Base-by-base conservation (phyloP, 1,140 invertebrate genomes). In the Eumeta japonica region DNA sequence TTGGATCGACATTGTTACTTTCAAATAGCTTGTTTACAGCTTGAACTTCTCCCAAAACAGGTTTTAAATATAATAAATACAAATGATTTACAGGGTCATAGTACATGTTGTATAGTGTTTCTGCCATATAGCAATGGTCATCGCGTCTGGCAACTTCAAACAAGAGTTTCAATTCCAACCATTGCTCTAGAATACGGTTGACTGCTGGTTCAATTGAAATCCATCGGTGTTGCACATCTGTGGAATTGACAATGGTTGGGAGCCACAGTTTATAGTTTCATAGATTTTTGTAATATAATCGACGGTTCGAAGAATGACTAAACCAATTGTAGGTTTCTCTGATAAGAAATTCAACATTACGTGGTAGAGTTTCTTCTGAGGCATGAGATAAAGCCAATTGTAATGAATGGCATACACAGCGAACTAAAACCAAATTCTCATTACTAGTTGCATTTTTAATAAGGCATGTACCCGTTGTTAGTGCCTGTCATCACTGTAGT, bases 161-260 rank as follows among this genome's bases (percentile, higher is more conserved):
- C n/a, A n/a, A n/a, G n/a, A n/a, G n/a, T n/a, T n/a, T n/a, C n/a
- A n/a, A n/a, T n/a, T n/a, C n/a, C n/a, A n/a, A n/a, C n/a, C n/a
- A n/a, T n/a, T n/a, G n/a, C n/a, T n/a, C n/a, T n/a, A n/a, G n/a
- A n/a, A n/a, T n/a, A n/a, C n/a, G n/a, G n/a, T 41, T 45, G 3
- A 66, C 57, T 11, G 57, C 58, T 30, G 47, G 24, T 40, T 56
- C 56, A 39, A 62, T 58, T 18, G 56, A 61, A 19, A 72, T 41
- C 59, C 60, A 74, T 39, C 62, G 41, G 65, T 76, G 13, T 58
- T 17, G 28, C 53, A 59, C 10, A 61, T 31, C 27, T 66, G 43
- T 2, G 59, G 38, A 37, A 74, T 57, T 52, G 53, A 52, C 36
- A 56, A 37, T 38, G 65, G 67, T 41, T 58, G 47, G 37, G 46